These are phyloP conservation scores for Cydia amplana DNA, from an alignment of 1,140 invertebrate genomes.

Conservation along the genomic window DNA sequence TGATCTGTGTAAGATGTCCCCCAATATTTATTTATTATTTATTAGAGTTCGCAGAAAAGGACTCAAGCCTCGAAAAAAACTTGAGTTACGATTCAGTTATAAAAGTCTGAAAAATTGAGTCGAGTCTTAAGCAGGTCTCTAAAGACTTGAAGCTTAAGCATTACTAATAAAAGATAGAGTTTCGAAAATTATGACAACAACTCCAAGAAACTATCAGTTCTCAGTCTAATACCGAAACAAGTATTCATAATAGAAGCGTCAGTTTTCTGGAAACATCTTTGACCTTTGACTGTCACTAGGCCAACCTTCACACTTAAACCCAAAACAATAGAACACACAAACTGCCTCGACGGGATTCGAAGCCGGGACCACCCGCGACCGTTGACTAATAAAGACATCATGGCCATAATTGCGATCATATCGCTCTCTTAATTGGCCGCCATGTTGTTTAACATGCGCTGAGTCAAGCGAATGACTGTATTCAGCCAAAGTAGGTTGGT, in stretches of 20 bases:
- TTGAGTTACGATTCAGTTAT: too few species aligned
- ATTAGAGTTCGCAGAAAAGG: too few species aligned
- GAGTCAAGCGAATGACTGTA: not conserved
- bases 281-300: conserved; percentile 2
- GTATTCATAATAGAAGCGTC: conserved; percentile 7
- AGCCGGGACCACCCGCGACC: conserved; percentile 18
- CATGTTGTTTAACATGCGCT: conserved; percentile 18
- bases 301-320: not conserved
- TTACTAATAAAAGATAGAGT: too few species aligned
- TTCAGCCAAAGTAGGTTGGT: conserved; percentile 6
- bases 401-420: conserved; percentile 25
- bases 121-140: too few species aligned
- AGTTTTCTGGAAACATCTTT: not conserved
- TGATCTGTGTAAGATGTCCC: too few species aligned
- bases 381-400: conserved; percentile 27
- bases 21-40: too few species aligned
- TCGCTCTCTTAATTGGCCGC: conserved; percentile 19
- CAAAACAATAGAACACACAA: conserved; percentile 10
- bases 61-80: too few species aligned
- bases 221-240: not conserved
- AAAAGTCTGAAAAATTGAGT: too few species aligned
- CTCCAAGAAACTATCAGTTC: not conserved
- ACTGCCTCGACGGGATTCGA: conserved; percentile 8
- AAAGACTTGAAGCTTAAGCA: too few species aligned
- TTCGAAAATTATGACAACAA: not conserved